Evolutionary conservation across 2,113 vertebrate genomes (phyloP).

Genomic region (Antigone vipio): DNA sequence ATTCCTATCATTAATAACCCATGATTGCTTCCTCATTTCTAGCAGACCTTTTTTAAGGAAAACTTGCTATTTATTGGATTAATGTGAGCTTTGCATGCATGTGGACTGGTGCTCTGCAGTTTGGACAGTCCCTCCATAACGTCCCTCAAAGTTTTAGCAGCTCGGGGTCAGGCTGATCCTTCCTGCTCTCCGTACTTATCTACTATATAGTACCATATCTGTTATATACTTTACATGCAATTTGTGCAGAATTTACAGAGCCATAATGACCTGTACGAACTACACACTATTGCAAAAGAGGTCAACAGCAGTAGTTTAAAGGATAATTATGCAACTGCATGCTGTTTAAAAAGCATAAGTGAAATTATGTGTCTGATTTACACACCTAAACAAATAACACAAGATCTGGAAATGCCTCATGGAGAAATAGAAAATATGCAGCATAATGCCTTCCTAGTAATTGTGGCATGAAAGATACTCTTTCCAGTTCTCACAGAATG

Average conservation of each 20-base stretch:
- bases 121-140: neutral
- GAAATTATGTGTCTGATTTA: slow-evolving; percentile 49
- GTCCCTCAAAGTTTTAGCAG: neutral
- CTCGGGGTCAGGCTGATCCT: neutral
- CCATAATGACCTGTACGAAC: slow-evolving; percentile 36
- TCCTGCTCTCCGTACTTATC: neutral
- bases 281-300: slow-evolving; percentile 23
- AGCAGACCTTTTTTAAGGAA: neutral
- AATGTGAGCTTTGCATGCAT: neutral
- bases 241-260: slow-evolving; percentile 11
- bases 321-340: slow-evolving; percentile 35
- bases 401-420: neutral
- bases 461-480: neutral
- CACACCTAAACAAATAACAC: neutral
- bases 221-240: neutral
- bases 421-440: neutral
- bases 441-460: neutral
- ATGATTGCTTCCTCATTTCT: neutral
- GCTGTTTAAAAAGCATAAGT: slow-evolving; percentile 45
- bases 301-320: slow-evolving; percentile 29
- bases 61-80: neutral
- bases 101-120: neutral
- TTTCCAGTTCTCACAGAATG: neutral
- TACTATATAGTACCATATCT: neutral
- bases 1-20: neutral